Evolutionary conservation across 2,888 invertebrate species (phyloP).

Genomic region (Sarcophaga subvicina): DNA sequence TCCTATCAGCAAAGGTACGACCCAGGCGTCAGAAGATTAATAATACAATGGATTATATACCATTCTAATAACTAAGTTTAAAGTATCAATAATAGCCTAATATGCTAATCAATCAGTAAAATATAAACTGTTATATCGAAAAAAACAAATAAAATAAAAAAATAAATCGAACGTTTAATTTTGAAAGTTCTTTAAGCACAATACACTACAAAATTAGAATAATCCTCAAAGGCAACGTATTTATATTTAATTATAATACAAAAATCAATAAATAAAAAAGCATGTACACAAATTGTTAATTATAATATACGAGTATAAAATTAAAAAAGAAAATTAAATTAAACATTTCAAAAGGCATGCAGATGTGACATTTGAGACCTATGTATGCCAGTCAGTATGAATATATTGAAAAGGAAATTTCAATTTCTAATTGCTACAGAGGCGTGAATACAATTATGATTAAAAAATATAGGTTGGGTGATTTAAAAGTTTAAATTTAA

Average conservation of each 20-base stretch:
- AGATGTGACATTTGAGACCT: constrained; percentile 1
- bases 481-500: too few species aligned
- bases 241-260: constrained; percentile 31
- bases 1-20: too few species aligned
- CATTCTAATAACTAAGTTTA: too few species aligned
- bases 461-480: too few species aligned
- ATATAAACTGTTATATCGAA: too few species aligned
- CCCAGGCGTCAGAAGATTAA: too few species aligned
- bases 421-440: not conserved
- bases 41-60: too few species aligned
- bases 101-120: too few species aligned
- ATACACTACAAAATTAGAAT: constrained; percentile 50
- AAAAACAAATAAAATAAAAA: too few species aligned
- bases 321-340: constrained; percentile 25
- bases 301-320: not conserved
- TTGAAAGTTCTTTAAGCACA: not conserved
- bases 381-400: not conserved
- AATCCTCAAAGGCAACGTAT: constrained; percentile 74
- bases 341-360: constrained; percentile 22
- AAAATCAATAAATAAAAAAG: not conserved
- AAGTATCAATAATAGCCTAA: too few species aligned
- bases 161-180: too few species aligned
- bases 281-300: not conserved
- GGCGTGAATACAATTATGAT: too few species aligned
- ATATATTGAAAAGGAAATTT: constrained; percentile 44